phyloP scores from a whole-genome alignment of 1,140 invertebrate genomes.

The Pseudomyrmex sp. region DNA sequence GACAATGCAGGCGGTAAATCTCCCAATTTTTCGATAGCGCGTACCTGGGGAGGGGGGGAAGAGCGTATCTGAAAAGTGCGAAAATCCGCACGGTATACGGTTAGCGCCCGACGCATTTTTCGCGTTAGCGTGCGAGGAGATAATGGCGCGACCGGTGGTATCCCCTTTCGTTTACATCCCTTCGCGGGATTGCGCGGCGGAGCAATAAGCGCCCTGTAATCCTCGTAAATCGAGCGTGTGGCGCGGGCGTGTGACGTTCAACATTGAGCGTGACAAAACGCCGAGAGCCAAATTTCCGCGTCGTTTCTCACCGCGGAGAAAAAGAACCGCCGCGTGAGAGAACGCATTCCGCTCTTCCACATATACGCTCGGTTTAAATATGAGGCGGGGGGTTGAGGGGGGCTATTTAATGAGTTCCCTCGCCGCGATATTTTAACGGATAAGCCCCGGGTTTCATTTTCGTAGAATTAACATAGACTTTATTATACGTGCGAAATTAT shows the following conservation, averaged over 20 bases:
- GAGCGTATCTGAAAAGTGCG: constrained; percentile 11
- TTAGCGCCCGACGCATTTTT: constrained; percentile 28
- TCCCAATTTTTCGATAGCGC: constrained; percentile 20
- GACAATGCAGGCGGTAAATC: constrained; percentile 11
- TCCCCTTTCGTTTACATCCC: constrained; percentile 46
- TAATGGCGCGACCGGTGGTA: constrained; percentile 25
- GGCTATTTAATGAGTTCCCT: background rate
- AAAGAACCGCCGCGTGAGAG: background rate
- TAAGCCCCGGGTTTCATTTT: background rate
- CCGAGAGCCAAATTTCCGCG: constrained; percentile 50
- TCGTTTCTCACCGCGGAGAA: constrained; percentile 3
- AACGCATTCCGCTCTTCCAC: background rate
- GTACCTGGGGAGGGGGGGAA: too few relatives aligned
- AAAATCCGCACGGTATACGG: constrained; percentile 17
- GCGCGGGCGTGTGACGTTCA: constrained; percentile 38
- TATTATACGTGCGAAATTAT: background rate
- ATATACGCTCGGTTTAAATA: background rate
- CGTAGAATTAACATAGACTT: background rate
- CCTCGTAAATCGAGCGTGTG: constrained; percentile 76
- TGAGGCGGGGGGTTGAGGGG: background rate
- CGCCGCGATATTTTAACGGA: background rate
- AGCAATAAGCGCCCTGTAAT: constrained; percentile 71
- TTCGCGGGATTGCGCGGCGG: background rate
- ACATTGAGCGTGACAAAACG: constrained; percentile 62
- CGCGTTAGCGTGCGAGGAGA: background rate